A percentile compares a stretch with the other conserved stretches of the same genome.
Evolutionary conservation across 2,797 vertebrate genomes (phyloP).

Genomic region (Tauraco hartlaubi): DNA sequence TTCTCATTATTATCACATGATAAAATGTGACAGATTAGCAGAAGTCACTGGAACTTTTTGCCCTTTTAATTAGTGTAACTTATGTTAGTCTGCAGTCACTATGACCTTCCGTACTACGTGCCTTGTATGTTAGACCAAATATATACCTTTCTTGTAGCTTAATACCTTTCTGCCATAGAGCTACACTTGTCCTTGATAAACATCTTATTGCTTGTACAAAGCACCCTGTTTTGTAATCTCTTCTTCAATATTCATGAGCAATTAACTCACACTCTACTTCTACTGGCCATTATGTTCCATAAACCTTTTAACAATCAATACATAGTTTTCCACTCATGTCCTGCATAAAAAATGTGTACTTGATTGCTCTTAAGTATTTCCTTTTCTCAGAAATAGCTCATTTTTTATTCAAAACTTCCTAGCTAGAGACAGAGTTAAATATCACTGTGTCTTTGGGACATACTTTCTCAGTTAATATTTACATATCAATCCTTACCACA

Average conservation of each 20-base stretch:
- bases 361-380: slow-evolving; percentile 31
- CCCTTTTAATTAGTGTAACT: not conserved
- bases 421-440: not conserved
- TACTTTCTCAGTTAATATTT: not conserved
- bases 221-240: not conserved
- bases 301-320: slow-evolving; percentile 49
- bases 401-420: slow-evolving; percentile 57
- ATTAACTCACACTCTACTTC: slow-evolving; percentile 3
- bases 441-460: not conserved
- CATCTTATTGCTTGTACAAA: not conserved
- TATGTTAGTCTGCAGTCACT: not conserved
- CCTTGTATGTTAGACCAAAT: not conserved
- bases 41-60: not conserved
- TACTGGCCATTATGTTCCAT: not conserved
- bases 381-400: slow-evolving; percentile 35
- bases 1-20: not conserved
- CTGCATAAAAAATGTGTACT: slow-evolving; percentile 9
- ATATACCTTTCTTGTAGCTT: not conserved
- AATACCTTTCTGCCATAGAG: not conserved
- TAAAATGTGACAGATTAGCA: not conserved
- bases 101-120: not conserved
- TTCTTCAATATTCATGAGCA: not conserved
- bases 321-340: not conserved
- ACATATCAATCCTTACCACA: not conserved
- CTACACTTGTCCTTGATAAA: not conserved